Percentiles rank a stretch among this genome's conserved stretches.
These are phyloP conservation scores for Siphlonurus alternatus DNA, from an alignment of 2,888 invertebrate species.

Conservation along the genomic window DNA sequence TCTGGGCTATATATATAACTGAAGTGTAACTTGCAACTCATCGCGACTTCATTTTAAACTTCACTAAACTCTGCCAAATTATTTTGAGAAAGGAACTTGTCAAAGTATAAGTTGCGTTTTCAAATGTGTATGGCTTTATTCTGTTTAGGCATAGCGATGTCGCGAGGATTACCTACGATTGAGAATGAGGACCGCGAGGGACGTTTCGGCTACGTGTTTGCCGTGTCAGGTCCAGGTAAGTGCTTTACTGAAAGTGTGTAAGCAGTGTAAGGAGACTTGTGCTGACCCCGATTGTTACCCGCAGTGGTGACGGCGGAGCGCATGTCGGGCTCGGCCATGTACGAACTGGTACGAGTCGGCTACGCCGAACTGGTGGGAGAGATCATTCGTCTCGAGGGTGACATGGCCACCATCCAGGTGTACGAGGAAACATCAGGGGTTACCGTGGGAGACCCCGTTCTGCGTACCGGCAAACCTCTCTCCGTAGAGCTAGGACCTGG, in stretches of 20 bases:
- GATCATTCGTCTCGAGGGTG: constrained; percentile 98
- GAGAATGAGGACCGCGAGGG: constrained; percentile 74
- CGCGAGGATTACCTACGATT: constrained; percentile 47
- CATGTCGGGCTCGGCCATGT: constrained; percentile 99
- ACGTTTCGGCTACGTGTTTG: constrained; percentile 85
- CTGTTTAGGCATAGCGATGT: constrained; percentile 16
- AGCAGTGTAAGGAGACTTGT: background rate
- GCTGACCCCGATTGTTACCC: constrained; percentile 15
- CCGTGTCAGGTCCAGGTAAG: constrained; percentile 95
- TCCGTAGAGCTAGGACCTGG: constrained; percentile 98
- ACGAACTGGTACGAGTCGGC: constrained; percentile 97
- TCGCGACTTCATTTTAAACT: too few species aligned
- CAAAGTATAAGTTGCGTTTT: too few species aligned
- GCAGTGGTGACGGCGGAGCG: constrained; percentile 96
- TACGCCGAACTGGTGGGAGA: constrained; percentile 97
- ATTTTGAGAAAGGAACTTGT: too few species aligned
- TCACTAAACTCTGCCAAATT: too few species aligned
- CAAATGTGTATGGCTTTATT: too few species aligned
- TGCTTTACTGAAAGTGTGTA: constrained; percentile 9
- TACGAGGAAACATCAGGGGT: constrained; percentile 96
- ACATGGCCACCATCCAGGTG: constrained; percentile 98
- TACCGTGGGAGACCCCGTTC: constrained; percentile 97
- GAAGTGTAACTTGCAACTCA: too few species aligned
- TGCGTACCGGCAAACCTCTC: constrained; percentile 95
- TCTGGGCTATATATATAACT: too few species aligned